A percentile compares a stretch with the other conserved stretches of the same genome.
phyloP scores from a whole-genome alignment of 2,113 vertebrate genomes.

The Urocolius indicus region DNA sequence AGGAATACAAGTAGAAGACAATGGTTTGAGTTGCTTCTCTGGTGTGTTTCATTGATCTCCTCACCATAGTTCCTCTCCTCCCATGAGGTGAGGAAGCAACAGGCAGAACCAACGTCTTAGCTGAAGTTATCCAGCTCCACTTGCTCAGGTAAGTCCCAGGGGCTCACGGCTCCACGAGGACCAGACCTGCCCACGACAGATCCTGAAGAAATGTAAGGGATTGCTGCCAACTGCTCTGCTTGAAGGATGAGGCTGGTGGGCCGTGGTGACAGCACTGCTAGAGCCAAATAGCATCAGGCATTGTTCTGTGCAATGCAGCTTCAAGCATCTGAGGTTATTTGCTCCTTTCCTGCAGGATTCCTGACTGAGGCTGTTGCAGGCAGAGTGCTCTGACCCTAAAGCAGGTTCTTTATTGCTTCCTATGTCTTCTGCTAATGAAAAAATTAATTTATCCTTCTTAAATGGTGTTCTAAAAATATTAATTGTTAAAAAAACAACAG shows the following conservation, averaged over 20 bases:
- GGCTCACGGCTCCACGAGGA: background rate
- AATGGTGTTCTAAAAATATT: background rate
- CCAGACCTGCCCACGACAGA: background rate
- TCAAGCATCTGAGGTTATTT: background rate
- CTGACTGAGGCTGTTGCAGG: background rate
- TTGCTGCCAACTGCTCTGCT: background rate
- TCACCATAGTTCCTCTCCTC: background rate
- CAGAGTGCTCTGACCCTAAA: background rate
- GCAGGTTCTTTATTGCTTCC: background rate
- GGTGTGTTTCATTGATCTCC: background rate
- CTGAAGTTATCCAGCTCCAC: background rate
- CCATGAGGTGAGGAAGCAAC: background rate
- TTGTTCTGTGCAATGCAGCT: background rate
- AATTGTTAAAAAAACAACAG: background rate
- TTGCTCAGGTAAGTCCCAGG: background rate
- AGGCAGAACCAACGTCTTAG: background rate
- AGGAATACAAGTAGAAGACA: background rate
- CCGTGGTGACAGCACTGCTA: background rate
- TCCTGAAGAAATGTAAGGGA: background rate
- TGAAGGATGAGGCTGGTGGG: background rate
- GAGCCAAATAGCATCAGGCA: background rate
- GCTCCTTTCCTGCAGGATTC: background rate
- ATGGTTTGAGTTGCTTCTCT: background rate
- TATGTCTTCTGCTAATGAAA: background rate
- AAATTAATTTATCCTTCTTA: background rate